Evolutionary conservation across 2,888 invertebrate genomes (phyloP).

Genomic region (Epirrita christyi): DNA sequence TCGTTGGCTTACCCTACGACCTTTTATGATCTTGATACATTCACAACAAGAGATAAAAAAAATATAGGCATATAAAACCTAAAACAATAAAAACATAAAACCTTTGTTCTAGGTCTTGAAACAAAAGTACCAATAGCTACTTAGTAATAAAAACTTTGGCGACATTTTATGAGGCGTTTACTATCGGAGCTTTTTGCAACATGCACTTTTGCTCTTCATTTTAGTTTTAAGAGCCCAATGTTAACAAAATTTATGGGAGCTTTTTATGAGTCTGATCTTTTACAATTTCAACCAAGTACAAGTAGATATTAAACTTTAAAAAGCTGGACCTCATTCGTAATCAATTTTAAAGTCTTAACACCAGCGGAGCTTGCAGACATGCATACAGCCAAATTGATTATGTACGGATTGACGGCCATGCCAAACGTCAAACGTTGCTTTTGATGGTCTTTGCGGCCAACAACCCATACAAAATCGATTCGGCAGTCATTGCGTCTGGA

Average conservation of each 20-base stretch:
- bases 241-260: constrained; percentile 13
- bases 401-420: no score
- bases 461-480: no score
- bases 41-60: not conserved
- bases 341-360: not conserved
- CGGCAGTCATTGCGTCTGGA: no score
- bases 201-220: constrained; percentile 9
- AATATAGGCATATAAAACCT: not conserved
- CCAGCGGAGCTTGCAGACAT: no score
- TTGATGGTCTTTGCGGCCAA: no score
- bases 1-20: no score
- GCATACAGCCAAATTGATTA: no score
- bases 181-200: constrained; percentile 9
- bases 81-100: not conserved
- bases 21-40: not conserved
- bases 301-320: not conserved
- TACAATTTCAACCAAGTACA: not conserved
- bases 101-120: constrained; percentile 1
- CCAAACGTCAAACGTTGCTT: no score
- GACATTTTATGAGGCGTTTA: constrained; percentile 9
- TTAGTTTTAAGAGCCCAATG: constrained; percentile 13
- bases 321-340: not conserved
- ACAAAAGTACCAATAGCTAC: constrained; percentile 1
- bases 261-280: constrained; percentile 3
- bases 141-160: constrained; percentile 6